phyloP scores from a whole-genome alignment of 1,140 invertebrate species.

The Asobara japonica region DNA sequence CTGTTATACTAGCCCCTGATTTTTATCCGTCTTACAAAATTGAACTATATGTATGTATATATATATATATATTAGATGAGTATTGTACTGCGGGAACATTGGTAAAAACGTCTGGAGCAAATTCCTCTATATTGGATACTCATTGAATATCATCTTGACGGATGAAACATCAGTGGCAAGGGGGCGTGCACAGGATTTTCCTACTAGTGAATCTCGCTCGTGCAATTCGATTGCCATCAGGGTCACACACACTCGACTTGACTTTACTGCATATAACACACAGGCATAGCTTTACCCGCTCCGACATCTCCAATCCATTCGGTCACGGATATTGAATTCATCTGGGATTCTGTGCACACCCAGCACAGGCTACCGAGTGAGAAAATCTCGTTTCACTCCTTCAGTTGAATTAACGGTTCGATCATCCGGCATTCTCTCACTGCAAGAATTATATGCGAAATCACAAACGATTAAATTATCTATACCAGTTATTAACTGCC shows the following conservation, averaged over 20 bases:
- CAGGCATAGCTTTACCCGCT: background rate
- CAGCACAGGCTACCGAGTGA: background rate
- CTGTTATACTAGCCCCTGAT: no score
- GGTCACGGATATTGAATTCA: conserved; percentile 33
- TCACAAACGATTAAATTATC: background rate
- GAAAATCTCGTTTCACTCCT: conserved; percentile 26
- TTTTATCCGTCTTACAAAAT: no score
- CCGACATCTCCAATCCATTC: conserved; percentile 19
- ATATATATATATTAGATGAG: background rate
- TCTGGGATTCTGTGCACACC: conserved; percentile 22
- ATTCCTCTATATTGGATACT: background rate
- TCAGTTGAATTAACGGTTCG: conserved; percentile 11
- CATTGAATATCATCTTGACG: conserved; percentile 1
- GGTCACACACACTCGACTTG: background rate
- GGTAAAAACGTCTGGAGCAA: background rate
- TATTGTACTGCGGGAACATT: background rate
- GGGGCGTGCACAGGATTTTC: background rate
- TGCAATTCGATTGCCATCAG: conserved; percentile 9
- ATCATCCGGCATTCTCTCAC: background rate
- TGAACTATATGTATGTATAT: no score
- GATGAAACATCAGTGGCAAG: background rate
- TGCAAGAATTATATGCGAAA: background rate
- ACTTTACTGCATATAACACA: background rate
- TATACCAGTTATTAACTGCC: background rate
- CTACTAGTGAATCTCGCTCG: background rate